Percentiles rank a stretch among this genome's conserved stretches.
Conservation (phyloP, 2,888 invertebrate genomes). For the Agrotis ipsilon region DNA sequence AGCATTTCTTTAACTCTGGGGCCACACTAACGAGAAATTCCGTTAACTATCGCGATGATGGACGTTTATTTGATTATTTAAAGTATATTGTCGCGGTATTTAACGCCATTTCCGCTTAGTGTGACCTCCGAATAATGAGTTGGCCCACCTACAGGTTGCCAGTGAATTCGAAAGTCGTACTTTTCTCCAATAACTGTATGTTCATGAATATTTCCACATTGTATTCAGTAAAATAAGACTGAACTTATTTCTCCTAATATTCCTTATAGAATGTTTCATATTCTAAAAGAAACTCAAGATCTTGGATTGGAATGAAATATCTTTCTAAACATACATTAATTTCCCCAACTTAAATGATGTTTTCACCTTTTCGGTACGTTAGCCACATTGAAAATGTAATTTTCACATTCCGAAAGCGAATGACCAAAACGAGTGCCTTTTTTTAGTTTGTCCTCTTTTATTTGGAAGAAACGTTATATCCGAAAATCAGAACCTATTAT, state of each 20-base stretch:
- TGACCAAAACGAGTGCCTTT: not conserved
- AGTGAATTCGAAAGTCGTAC: too few species aligned
- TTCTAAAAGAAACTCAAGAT: not conserved
- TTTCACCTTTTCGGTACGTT: too few species aligned
- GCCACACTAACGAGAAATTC: too few species aligned
- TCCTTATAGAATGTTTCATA: not conserved
- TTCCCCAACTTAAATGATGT: not conserved
- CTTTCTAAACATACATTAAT: not conserved
- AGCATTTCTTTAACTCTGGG: too few species aligned
- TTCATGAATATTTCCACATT: not conserved
- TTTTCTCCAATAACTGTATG: not conserved
- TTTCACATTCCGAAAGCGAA: not conserved
- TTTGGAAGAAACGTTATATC: too few species aligned
- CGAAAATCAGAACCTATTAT: too few species aligned
- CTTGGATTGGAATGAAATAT: not conserved
- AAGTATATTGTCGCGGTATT: too few species aligned
- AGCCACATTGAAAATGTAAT: too few species aligned
- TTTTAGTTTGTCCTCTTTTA: not conserved
- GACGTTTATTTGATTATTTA: too few species aligned
- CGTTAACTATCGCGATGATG: too few species aligned
- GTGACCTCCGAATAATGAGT: not conserved
- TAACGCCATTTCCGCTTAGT: too few species aligned
- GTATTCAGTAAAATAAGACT: constrained; percentile 1
- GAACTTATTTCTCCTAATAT: not conserved
- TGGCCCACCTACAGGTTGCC: not conserved